Evolutionary conservation across 2,888 invertebrate species (phyloP).

Genomic region (Yponomeuta plumbellus): DNA sequence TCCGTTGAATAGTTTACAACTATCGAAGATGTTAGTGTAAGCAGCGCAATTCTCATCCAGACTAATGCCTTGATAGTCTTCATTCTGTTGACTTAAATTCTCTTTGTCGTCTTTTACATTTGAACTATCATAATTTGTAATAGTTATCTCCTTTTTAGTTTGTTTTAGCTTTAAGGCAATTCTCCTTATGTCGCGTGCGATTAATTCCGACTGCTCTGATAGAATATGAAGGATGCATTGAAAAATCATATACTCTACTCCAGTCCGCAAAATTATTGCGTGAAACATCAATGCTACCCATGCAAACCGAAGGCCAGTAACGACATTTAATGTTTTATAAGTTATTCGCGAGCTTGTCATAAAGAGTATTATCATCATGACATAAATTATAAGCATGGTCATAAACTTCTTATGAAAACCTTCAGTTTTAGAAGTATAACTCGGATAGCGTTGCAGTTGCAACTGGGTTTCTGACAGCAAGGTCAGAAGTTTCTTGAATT

Average conservation of each 20-base stretch:
- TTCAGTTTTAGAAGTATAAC: background rate
- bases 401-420: background rate
- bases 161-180: background rate
- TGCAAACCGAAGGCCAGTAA: background rate
- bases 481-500: background rate
- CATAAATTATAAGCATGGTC: background rate
- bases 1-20: background rate
- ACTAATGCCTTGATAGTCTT: background rate
- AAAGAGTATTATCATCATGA: background rate
- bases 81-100: background rate
- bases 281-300: background rate
- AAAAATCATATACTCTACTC: background rate
- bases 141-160: background rate
- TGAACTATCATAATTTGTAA: background rate
- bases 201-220: background rate
- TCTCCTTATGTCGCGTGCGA: background rate
- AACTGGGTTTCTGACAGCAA: background rate
- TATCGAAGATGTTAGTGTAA: background rate
- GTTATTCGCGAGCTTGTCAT: background rate
- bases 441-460: background rate
- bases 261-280: background rate
- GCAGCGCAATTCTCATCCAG: background rate
- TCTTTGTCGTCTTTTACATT: background rate
- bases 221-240: background rate
- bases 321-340: background rate